These are phyloP conservation scores for Trichomalopsis sarcophagae DNA, from an alignment of 1,140 invertebrate genomes.

Conservation along the genomic window DNA sequence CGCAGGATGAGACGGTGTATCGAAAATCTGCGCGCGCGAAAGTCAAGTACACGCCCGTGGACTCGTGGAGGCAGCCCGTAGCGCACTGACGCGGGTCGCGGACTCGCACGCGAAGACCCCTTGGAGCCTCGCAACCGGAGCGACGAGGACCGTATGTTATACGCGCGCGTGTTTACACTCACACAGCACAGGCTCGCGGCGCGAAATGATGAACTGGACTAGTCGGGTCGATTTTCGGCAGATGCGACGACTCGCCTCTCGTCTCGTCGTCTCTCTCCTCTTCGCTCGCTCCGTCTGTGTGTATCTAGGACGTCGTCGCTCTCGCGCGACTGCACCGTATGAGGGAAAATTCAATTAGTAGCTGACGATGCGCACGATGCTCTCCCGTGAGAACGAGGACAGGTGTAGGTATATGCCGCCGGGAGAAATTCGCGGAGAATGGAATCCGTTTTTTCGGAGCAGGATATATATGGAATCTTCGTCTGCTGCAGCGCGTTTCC, in stretches of 20 bases:
- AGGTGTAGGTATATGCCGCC: background rate
- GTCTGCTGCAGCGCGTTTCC: background rate
- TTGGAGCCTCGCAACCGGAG: constrained; percentile 8
- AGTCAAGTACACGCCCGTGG: background rate
- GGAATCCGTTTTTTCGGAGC: constrained; percentile 6
- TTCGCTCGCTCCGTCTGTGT: background rate
- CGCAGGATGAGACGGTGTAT: background rate
- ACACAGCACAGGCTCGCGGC: background rate
- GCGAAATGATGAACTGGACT: background rate
- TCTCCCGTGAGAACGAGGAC: constrained; percentile 37
- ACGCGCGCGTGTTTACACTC: background rate
- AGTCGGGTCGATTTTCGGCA: constrained; percentile 28
- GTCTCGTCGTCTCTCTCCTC: background rate
- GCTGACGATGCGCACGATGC: background rate
- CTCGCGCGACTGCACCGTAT: background rate
- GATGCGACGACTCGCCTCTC: background rate
- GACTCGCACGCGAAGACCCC: constrained; percentile 1
- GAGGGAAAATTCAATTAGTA: constrained; percentile 20
- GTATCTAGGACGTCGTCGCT: background rate
- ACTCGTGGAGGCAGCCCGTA: background rate
- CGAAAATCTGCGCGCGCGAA: background rate
- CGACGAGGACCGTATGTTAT: background rate
- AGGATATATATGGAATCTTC: background rate
- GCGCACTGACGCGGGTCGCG: background rate
- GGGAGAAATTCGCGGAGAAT: constrained; percentile 14